phyloP scores from a whole-genome alignment of 1,140 invertebrate genomes.

The Phenacoccus solenopsis region DNA sequence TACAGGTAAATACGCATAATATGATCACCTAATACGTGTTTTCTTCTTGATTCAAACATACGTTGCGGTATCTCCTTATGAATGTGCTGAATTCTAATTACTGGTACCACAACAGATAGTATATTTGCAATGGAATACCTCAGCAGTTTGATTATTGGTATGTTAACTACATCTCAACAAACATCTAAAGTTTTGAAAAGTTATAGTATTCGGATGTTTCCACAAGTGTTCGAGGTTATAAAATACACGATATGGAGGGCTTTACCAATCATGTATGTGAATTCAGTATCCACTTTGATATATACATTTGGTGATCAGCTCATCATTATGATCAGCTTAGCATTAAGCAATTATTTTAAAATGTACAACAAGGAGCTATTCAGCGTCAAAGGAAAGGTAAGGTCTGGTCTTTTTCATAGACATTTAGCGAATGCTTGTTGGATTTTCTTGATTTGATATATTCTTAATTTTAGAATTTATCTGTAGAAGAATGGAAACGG shows the following conservation, averaged over 20 bases:
- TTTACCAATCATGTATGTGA: constrained; percentile 14
- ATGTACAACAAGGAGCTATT: constrained; percentile 19
- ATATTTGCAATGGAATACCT: no score
- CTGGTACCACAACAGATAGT: no score
- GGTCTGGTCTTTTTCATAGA: neutral
- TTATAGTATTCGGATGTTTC: constrained; percentile 19
- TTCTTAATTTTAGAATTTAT: constrained; percentile 16
- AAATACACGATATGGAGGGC: constrained; percentile 21
- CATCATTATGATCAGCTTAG: constrained; percentile 22
- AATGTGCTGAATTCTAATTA: no score
- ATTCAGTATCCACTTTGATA: constrained; percentile 21
- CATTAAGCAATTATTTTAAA: constrained; percentile 22
- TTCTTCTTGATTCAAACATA: no score
- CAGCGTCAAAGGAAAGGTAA: constrained; percentile 19
- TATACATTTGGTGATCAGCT: constrained; percentile 22
- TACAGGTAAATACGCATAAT: constrained; percentile 19
- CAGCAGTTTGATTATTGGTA: constrained; percentile 18
- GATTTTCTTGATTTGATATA: neutral
- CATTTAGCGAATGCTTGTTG: neutral
- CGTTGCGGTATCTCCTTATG: no score
- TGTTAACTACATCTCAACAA: constrained; percentile 6
- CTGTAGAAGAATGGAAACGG: constrained; percentile 21
- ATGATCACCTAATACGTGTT: no score
- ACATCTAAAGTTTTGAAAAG: constrained; percentile 20
- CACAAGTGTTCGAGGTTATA: constrained; percentile 22